phyloP scores from a whole-genome alignment of 2,888 invertebrate species.

The Papilio gigon region DNA sequence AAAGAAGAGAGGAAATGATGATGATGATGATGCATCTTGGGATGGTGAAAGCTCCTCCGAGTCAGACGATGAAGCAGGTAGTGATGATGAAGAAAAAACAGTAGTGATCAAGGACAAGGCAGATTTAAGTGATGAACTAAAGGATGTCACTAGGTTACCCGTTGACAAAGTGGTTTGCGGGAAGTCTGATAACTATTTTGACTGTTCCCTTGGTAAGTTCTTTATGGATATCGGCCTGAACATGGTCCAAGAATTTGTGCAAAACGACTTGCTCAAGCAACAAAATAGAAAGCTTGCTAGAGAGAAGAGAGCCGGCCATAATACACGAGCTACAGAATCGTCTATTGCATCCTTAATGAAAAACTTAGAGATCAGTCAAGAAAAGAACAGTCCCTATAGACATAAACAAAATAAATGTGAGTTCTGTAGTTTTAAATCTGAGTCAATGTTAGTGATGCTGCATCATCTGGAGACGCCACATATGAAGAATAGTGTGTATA shows the following conservation, averaged over 20 bases:
- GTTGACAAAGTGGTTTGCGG: conserved; percentile 61
- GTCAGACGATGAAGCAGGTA: conserved; percentile 75
- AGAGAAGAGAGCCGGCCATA: conserved; percentile 83
- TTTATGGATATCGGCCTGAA: conserved; percentile 95
- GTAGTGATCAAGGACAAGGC: conserved; percentile 80
- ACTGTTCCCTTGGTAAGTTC: conserved; percentile 93
- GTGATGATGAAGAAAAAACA: conserved; percentile 69
- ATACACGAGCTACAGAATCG: conserved; percentile 86
- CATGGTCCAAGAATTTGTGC: conserved; percentile 95
- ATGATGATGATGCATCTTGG: conserved; percentile 83
- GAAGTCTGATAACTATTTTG: conserved; percentile 88
- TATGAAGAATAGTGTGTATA: conserved; percentile 92
- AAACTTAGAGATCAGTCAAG: conserved; percentile 93
- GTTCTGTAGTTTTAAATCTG: conserved; percentile 94
- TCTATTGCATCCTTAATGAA: too few relatives aligned
- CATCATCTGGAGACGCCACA: conserved; percentile 96
- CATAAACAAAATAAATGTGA: conserved; percentile 91
- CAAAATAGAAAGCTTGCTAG: conserved; percentile 92
- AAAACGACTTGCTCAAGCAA: conserved; percentile 93
- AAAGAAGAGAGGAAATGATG: conserved; percentile 63
- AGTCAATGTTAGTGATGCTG: conserved; percentile 91
- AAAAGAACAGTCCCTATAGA: conserved; percentile 90
- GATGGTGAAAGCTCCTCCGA: conserved; percentile 80
- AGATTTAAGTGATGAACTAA: conserved; percentile 78
- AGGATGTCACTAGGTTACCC: conserved; percentile 70